Evolutionary conservation across 2,113 vertebrate species (phyloP), one percentile per base, ranked within the genome.

Genomic region (Pseudorhombus dupliciocellatus): DNA sequence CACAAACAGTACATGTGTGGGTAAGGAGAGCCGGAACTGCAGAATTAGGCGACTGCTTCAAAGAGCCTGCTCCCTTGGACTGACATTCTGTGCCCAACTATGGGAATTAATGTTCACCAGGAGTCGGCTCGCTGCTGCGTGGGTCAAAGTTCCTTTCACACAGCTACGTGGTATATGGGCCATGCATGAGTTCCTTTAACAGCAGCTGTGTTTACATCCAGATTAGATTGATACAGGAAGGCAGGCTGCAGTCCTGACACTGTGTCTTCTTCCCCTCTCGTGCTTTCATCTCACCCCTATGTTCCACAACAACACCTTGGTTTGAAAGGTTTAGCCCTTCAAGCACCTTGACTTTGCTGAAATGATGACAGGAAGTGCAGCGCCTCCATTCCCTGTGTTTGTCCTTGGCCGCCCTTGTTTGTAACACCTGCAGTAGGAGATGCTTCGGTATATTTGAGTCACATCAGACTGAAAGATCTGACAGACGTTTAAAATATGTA

Each of bases 131-230:
- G 50, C 24, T 22, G 73, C 65, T 51, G 72, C 34, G 2, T 3
- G 34, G 86, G 92, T 81, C 90, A 90, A 67, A 90, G 88, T 80
- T 90, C 76, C 87, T 74, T 86, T 86, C 81, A 84, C 71, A 84
- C 70, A 89, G 82, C 76, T 60, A 84, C 79, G 60, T 67, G 74
- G 60, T 83, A 84, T 84, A 91, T 83, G 79, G 83, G 88, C 84
- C 75, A 88, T 84, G 84, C 86, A 71, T 78, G 81, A 86, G 73
- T 80, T 91, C 85, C 83, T 84, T 54, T 70, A 71, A 84, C 83
- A 75, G 88, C 92, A 93, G 91, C 91, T 92, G 91, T 92, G 92
- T 92, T 92, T 94, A 92, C 80, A 79, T 84, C 85, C 67, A 83
- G 88, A 89, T 91, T 65, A 82, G 69, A 87, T 77, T 77, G 81